A percentile compares a stretch with the other conserved stretches of the same genome.
phyloP scores from a whole-genome alignment of 2,113 vertebrate genomes.

The Arvicanthis niloticus region DNA sequence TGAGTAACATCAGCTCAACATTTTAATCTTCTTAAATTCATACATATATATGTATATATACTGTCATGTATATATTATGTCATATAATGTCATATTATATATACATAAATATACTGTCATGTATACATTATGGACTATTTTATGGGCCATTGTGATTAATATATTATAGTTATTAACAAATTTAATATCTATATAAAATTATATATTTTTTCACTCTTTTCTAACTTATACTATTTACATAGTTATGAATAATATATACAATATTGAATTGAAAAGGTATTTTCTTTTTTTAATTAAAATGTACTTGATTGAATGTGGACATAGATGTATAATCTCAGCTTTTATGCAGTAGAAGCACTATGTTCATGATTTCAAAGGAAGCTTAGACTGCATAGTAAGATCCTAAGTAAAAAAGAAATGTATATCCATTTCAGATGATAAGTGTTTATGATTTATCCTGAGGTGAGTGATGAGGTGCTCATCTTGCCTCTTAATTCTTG shows the following conservation, averaged over 20 bases:
- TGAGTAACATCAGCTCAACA: background rate
- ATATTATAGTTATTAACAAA: background rate
- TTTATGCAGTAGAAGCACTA: background rate
- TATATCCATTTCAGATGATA: background rate
- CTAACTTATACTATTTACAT: background rate
- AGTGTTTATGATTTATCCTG: background rate
- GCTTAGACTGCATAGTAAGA: background rate
- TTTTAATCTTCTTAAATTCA: background rate
- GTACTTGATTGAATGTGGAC: background rate
- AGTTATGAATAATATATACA: background rate
- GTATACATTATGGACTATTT: background rate
- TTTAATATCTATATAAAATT: background rate
- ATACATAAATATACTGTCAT: too few relatives aligned
- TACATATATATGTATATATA: background rate
- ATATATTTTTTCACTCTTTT: background rate
- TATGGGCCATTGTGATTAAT: background rate
- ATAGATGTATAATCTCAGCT: background rate
- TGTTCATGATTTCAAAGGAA: background rate
- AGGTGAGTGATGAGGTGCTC: background rate
- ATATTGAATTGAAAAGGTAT: too few relatives aligned
- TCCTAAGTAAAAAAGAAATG: background rate
- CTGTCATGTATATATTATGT: too few relatives aligned
- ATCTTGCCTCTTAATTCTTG: rapidly evolving
- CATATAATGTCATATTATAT: too few relatives aligned
- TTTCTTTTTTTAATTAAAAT: background rate